Evolutionary conservation across 2,888 invertebrate genomes (phyloP).

Genomic region (Thymelicus sylvestris): DNA sequence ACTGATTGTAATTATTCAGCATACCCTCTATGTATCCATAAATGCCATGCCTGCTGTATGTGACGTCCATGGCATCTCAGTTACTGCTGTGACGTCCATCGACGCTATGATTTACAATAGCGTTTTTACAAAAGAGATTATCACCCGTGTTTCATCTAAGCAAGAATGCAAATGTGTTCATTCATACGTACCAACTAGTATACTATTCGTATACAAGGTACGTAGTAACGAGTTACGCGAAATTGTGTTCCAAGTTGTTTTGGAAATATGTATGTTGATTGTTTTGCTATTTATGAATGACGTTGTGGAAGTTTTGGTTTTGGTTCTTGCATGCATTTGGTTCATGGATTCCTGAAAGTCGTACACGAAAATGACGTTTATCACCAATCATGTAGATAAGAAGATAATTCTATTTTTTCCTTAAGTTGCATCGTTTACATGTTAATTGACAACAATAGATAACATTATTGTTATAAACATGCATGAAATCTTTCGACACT

Average conservation of each 20-base stretch:
- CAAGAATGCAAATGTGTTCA: not conserved
- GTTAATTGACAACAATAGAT: not conserved
- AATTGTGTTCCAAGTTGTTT: not conserved
- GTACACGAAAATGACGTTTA: not conserved
- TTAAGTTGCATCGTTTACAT: not conserved
- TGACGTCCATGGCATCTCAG: not conserved
- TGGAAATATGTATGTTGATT: constrained; percentile 2
- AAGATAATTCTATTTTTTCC: not conserved
- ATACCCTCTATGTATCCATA: not conserved
- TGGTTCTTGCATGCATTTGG: not conserved
- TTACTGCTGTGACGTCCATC: not conserved
- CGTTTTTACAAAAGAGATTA: not conserved
- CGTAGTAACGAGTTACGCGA: not conserved
- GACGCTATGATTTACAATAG: constrained; percentile 23
- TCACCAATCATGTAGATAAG: not conserved
- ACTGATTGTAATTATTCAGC: not conserved
- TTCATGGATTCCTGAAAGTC: not conserved
- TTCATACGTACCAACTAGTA: too few species aligned
- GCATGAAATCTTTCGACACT: not conserved
- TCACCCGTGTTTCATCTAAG: not conserved
- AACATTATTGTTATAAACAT: not conserved
- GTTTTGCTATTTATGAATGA: not conserved
- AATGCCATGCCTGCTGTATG: not conserved
- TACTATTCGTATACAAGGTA: too few species aligned
- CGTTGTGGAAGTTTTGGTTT: constrained; percentile 2